Evolutionary conservation across 2,797 vertebrate genomes (phyloP), one percentile per base, ranked within the genome.

Genomic region (Paguma larvata): DNA sequence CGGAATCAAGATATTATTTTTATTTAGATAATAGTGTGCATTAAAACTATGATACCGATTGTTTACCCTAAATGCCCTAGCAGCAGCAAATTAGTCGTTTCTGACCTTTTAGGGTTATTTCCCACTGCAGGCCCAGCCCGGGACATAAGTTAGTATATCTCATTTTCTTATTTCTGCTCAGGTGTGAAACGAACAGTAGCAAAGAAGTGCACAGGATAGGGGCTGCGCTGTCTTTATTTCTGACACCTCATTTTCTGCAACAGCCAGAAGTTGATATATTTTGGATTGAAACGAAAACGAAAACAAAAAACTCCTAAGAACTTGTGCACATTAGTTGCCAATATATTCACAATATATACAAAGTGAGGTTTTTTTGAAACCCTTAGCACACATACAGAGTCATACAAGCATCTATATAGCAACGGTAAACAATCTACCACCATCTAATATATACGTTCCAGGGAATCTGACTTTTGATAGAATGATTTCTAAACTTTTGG

Each of bases 11-110:
- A 77, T 94, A 79, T 92, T 93, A 92, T 80, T 97, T 97, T 97
- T 89, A 97, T 85, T 95, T 96, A 56, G 59, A 86, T 86, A 95
- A 95, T 95, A 79, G 95, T 75, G 30, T 98, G 73, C 83, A 91
- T 96, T 95, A 90, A 97, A 96, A 88, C 51, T 95, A 93, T 93
- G 51, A 72, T 95, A 93, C 97, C 94, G 95, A 94, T 62, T 97
- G 59, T 96, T 97, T 97, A 97, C 92, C 59, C 95, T 92, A 92
- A 94, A 77, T 95, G 90, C 51, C 70, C 90, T 80, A 90, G 92
- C 75, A 87, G 93, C 68, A 84, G 88, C 46, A 92, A 97, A 95
- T 94, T 62, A 95, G 90, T 97, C 73, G 91, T 96, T 97, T 96
- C 95, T 96, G 68, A 96, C 93, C 93, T 97, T 97, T 95, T 89